Base-by-base conservation (phyloP, 2,797 vertebrate genomes). In the Anableps anableps region DNA sequence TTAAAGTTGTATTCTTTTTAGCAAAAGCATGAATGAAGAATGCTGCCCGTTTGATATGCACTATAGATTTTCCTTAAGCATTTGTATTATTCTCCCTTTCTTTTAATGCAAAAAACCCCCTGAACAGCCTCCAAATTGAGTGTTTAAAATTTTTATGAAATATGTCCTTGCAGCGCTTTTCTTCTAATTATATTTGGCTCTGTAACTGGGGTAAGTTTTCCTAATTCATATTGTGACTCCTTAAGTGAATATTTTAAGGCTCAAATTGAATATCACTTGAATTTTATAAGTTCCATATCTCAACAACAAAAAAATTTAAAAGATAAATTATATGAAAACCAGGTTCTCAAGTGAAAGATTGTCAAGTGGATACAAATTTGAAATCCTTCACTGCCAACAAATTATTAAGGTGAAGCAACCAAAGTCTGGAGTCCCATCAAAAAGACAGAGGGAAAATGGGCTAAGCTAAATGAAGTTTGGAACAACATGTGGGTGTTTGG, bases 71-170 rank as follows among this genome's bases (percentile, higher is more conserved):
- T 84, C 76, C 73, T 43, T 11, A 70, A 88, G 86, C 82, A 82
- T 89, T 88, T 87, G 50, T 84, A 86, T 92, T 91, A 87, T 78
- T 84, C 78, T 72, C 82, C 55, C 77, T 89, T 85, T 88, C 90
- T 88, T 92, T 91, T 91, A 93, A 93, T 94, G n/a, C 91, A 76
- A 58, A 76, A 58, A 72, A 47, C 68, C 74, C 50, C 76, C 64
- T 77, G 85, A 88, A 91, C 83, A 89, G 90, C 89, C 84, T 91
- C 82, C 82, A 88, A 89, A 89, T 91, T 82, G 83, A 86, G 82
- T 76, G 76, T 92, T 95, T 92, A 94, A 93, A 89, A 74, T 55
- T 91, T 92, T 93, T 85, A 95, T 95, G 90, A 90, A 92, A 93
- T 81, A 91, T 90, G 77, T 93, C 94, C 91, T 92, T 23, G 83